phyloP scores from a whole-genome alignment of 2,888 invertebrate genomes.

The Brenthis daphne region DNA sequence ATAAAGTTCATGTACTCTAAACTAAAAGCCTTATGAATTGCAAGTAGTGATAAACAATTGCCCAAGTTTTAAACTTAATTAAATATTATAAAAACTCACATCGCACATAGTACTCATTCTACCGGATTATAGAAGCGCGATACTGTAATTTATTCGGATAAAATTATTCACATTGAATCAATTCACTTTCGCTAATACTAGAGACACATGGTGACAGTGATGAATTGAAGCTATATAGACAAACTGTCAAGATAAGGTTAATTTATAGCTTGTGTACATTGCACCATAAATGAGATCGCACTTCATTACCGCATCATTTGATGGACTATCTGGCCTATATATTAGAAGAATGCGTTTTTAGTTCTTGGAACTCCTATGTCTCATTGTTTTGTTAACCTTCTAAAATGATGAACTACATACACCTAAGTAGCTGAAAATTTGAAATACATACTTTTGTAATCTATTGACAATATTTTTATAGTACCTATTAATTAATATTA shows the following conservation, averaged over 20 bases:
- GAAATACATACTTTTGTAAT: too few relatives aligned
- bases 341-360: conserved; percentile 50
- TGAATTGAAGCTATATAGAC: conserved; percentile 68
- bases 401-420: too few relatives aligned
- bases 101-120: conserved; percentile 18
- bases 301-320: conserved; percentile 48
- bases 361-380: conserved; percentile 38
- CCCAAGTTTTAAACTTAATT: too few relatives aligned
- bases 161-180: conserved; percentile 51
- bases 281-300: conserved; percentile 60
- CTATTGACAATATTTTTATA: too few relatives aligned
- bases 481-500: too few relatives aligned
- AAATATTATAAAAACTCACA: not conserved
- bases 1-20: too few relatives aligned
- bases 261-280: conserved; percentile 68
- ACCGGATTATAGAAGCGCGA: conserved; percentile 25
- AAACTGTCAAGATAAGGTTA: conserved; percentile 75
- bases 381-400: conserved; percentile 1
- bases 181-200: conserved; percentile 64
- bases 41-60: too few relatives aligned
- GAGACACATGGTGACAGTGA: conserved; percentile 62
- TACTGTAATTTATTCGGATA: conserved; percentile 25
- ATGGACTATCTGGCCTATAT: conserved; percentile 45
- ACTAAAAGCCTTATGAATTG: too few relatives aligned
- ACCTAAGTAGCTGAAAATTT: too few relatives aligned